Evolutionary conservation across 2,113 vertebrate genomes (phyloP).

Genomic region (Rostratula benghalensis): DNA sequence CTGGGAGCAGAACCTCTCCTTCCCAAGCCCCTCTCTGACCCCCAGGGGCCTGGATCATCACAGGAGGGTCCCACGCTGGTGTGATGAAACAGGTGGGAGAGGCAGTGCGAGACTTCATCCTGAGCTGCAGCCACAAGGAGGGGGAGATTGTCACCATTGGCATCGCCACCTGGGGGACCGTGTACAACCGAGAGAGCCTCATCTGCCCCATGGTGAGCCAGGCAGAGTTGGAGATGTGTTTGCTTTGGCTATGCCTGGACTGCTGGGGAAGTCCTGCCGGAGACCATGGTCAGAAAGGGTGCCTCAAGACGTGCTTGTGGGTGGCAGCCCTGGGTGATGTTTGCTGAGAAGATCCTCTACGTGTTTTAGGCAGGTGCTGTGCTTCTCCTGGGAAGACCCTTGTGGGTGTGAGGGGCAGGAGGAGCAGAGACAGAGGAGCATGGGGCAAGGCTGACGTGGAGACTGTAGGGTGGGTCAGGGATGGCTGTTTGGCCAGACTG

Average conservation of each 20-base stretch:
- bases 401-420: background rate
- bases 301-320: background rate
- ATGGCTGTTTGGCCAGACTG: background rate
- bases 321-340: background rate
- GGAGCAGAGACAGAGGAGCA: background rate
- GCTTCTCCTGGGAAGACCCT: background rate
- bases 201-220: constrained; percentile 70
- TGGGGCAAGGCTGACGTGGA: background rate
- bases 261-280: background rate
- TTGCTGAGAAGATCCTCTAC: background rate
- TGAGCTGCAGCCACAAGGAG: constrained; percentile 79
- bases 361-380: background rate
- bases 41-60: constrained; percentile 96
- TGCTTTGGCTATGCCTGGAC: background rate
- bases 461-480: background rate
- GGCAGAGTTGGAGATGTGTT: accelerated
- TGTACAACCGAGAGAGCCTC: constrained; percentile 85
- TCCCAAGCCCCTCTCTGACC: background rate
- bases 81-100: constrained; percentile 98
- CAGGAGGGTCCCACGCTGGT: constrained; percentile 88
- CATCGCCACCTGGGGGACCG: constrained; percentile 91
- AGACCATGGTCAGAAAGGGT: background rate
- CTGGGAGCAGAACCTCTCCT: background rate
- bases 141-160: constrained; percentile 88
- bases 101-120: constrained; percentile 84